phyloP scores from a whole-genome alignment of 2,888 invertebrate genomes.

The Digitonthophagus gazella region DNA sequence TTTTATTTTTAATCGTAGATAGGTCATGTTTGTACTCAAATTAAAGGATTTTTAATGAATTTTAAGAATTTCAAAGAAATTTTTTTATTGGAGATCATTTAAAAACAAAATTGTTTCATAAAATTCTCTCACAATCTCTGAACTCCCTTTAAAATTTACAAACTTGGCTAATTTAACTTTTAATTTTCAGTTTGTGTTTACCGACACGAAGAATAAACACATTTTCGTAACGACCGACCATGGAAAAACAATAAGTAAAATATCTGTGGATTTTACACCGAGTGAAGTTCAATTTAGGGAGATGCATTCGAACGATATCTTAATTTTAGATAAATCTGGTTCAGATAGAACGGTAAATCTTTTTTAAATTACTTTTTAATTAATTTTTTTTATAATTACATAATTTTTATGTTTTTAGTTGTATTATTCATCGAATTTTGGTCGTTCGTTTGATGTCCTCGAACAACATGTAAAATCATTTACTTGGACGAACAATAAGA shows the following conservation, averaged over 20 bases:
- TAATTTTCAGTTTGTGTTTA: conserved; percentile 76
- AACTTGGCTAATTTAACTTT: conserved; percentile 25
- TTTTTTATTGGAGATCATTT: too few relatives aligned
- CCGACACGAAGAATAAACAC: conserved; percentile 73
- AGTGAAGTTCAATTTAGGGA: conserved; percentile 77
- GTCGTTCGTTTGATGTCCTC: conserved; percentile 66
- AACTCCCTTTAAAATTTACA: neutral
- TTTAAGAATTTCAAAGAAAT: too few relatives aligned
- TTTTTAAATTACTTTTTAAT: neutral
- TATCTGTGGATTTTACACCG: conserved; percentile 71
- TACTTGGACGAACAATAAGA: conserved; percentile 63
- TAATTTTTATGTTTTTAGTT: conserved; percentile 57
- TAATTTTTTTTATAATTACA: too few relatives aligned
- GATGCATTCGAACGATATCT: conserved; percentile 64
- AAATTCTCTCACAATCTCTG: too few relatives aligned
- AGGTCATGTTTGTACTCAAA: too few relatives aligned
- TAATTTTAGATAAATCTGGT: conserved; percentile 74
- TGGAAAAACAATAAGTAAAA: conserved; percentile 64
- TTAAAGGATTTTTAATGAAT: too few relatives aligned
- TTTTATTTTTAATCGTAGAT: too few relatives aligned
- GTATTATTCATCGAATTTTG: conserved; percentile 74
- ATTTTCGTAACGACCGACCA: conserved; percentile 76
- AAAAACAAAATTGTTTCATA: too few relatives aligned
- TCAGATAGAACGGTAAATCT: conserved; percentile 43
- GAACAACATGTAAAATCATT: conserved; percentile 76